These are phyloP conservation scores for Gymnothorax javanicus DNA, from an alignment of 2,797 vertebrate species.

Conservation along the genomic window DNA sequence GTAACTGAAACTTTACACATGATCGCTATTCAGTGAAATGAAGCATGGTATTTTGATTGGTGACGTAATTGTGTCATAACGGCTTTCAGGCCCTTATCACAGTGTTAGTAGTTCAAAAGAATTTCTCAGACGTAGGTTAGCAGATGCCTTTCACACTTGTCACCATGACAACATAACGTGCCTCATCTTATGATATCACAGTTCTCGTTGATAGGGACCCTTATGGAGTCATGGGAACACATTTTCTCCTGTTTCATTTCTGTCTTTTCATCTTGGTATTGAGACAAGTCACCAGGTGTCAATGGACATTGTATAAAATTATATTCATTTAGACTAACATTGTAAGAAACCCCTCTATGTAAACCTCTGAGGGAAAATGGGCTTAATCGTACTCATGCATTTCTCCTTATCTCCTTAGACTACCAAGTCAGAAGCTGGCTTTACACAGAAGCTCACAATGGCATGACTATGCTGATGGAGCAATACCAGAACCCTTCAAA, in stretches of 20 bases:
- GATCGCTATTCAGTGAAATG: not conserved
- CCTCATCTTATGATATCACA: constrained; percentile 32
- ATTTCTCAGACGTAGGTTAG: constrained; percentile 50
- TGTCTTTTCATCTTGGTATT: not conserved
- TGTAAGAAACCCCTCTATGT: not conserved
- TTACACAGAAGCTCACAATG: not conserved
- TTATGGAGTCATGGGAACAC: constrained; percentile 14
- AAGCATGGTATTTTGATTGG: too few relatives aligned
- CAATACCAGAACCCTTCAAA: too few relatives aligned
- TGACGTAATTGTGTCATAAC: constrained; percentile 3
- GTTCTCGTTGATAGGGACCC: constrained; percentile 1
- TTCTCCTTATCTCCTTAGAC: not conserved
- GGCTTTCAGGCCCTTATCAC: not conserved
- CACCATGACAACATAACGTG: constrained; percentile 42
- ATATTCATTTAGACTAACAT: not conserved
- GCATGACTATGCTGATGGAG: not conserved
- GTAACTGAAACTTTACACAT: not conserved
- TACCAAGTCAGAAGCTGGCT: not conserved
- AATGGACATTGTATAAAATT: not conserved
- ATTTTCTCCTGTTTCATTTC: not conserved
- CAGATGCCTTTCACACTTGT: constrained; percentile 35
- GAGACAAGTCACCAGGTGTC: not conserved
- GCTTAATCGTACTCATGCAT: not conserved
- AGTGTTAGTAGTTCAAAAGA: constrained; percentile 35
- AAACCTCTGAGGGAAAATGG: not conserved